Conservation (phyloP, 2,888 invertebrate species). For the Clostera curtula region DNA sequence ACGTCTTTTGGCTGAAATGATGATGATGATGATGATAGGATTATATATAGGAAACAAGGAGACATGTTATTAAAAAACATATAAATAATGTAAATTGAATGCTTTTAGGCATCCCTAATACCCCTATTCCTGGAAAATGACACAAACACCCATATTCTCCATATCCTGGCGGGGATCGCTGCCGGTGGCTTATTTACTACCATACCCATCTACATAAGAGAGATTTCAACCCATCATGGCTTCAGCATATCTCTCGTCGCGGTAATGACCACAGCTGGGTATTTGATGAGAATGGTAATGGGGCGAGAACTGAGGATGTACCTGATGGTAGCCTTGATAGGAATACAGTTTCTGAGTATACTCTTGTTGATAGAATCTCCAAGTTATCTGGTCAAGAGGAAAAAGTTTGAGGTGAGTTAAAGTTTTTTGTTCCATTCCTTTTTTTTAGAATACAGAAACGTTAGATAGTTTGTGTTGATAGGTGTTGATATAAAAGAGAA, state of each 20-base stretch:
- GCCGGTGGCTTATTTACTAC: slow-evolving; percentile 46
- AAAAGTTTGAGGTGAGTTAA: slow-evolving; percentile 42
- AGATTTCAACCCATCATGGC: slow-evolving; percentile 35
- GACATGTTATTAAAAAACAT: too few species aligned
- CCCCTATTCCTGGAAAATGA: slow-evolving; percentile 40
- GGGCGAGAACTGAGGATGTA: slow-evolving; percentile 36
- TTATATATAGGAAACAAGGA: too few species aligned
- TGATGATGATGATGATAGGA: too few species aligned
- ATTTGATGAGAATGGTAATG: slow-evolving; percentile 35
- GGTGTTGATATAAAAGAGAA: too few species aligned
- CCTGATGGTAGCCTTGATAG: slow-evolving; percentile 39
- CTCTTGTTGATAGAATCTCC: slow-evolving; percentile 46
- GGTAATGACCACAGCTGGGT: slow-evolving; percentile 43
- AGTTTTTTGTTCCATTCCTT: background rate
- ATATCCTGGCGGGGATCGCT: slow-evolving; percentile 42
- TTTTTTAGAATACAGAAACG: too few species aligned
- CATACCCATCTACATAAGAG: slow-evolving; percentile 46
- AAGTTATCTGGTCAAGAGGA: slow-evolving; percentile 42
- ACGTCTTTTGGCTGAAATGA: too few species aligned
- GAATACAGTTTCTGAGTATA: slow-evolving; percentile 39
- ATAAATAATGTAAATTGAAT: too few species aligned
- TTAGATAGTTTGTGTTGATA: too few species aligned
- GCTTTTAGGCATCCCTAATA: slow-evolving; percentile 44
- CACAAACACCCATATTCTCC: slow-evolving; percentile 30
- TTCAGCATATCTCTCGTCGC: slow-evolving; percentile 34